phyloP scores from a whole-genome alignment of 1,140 invertebrate species.

The Panagrolaimus sp. region DNA sequence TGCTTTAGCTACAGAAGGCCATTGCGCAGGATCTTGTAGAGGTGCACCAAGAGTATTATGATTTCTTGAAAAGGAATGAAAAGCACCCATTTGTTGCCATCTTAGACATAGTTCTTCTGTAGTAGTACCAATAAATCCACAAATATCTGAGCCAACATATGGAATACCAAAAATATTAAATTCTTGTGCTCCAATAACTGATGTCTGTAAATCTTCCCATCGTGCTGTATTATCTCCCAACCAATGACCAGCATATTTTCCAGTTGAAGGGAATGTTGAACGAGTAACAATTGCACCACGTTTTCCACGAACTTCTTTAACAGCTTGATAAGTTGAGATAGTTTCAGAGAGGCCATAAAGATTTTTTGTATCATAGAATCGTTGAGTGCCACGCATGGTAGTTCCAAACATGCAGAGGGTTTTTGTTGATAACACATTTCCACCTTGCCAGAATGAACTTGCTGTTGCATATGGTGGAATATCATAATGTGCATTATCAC shows the following conservation, averaged over 20 bases:
- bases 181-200: conserved; percentile 61
- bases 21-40: conserved; percentile 51
- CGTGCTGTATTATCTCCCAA: conserved; percentile 69
- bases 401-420: conserved; percentile 27
- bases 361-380: conserved; percentile 72
- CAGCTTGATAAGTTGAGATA: conserved; percentile 66
- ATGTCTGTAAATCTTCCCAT: conserved; percentile 61
- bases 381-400: conserved; percentile 38
- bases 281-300: conserved; percentile 42
- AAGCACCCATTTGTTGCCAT: conserved; percentile 51
- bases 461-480: conserved; percentile 15
- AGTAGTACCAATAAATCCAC: conserved; percentile 58
- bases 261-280: conserved; percentile 66
- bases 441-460: neutral
- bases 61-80: conserved; percentile 46
- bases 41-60: conserved; percentile 39
- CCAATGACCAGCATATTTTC: conserved; percentile 79
- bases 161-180: conserved; percentile 74
- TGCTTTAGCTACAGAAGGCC: conserved; percentile 52
- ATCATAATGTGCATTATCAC: neutral
- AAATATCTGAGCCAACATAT: conserved; percentile 58
- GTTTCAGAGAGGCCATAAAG: conserved; percentile 73
- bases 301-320: conserved; percentile 58
- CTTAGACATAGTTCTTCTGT: conserved; percentile 58
- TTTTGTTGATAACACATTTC: conserved; percentile 1